A percentile compares a stretch with the other conserved stretches of the same genome.
phyloP scores from a whole-genome alignment of 92 coral and sea anemone genomes.

The Galaxea fascicularis region DNA sequence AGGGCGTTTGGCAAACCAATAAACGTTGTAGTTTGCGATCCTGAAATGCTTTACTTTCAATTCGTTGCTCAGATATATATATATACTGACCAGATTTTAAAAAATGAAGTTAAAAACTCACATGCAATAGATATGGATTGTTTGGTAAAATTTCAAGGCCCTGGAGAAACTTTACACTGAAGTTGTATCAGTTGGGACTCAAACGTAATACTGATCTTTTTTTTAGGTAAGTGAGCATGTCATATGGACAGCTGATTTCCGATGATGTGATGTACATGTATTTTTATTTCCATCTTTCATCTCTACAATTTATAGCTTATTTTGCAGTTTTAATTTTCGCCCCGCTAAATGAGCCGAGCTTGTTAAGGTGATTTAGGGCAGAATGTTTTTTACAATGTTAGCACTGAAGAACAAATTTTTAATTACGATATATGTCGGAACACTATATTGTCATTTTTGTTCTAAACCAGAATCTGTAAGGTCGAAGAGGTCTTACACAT shows the following conservation, averaged over 20 bases:
- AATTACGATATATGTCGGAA: not conserved
- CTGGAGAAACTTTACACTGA: not conserved
- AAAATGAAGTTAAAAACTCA: not conserved
- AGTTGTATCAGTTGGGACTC: not conserved
- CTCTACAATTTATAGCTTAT: not conserved
- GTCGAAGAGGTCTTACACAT: too few relatives aligned
- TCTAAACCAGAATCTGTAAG: not conserved
- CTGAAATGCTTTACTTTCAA: not conserved
- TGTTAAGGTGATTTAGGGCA: not conserved
- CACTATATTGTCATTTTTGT: not conserved
- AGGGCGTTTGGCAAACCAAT: not conserved
- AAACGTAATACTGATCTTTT: not conserved
- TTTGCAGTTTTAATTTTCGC: not conserved
- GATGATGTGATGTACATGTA: not conserved
- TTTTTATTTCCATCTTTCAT: not conserved
- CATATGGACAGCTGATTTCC: not conserved
- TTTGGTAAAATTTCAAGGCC: not conserved
- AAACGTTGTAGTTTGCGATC: not conserved
- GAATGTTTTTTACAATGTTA: not conserved
- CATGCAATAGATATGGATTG: not conserved
- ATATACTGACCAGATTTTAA: not conserved
- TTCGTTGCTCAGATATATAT: conserved; percentile 5
- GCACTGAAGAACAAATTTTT: not conserved
- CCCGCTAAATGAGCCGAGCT: not conserved
- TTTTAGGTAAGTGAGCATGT: not conserved